Conservation (phyloP, 2,797 vertebrate species). For the Peromyscus attwateri region DNA sequence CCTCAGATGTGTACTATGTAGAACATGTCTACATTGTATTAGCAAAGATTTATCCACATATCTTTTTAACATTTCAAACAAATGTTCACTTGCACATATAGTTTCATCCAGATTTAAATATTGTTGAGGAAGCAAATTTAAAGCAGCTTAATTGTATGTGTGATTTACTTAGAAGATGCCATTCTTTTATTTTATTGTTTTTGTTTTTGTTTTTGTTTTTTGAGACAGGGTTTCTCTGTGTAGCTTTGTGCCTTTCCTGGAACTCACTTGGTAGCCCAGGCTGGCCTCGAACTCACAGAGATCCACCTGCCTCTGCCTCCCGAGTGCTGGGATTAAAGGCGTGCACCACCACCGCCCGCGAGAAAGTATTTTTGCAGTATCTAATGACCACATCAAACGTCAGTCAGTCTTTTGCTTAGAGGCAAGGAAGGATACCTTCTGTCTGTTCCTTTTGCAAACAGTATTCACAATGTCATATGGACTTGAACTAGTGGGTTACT, state of each 20-base stretch:
- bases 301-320: too few relatives aligned
- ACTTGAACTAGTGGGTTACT: slow-evolving; percentile 66
- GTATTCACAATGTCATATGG: slow-evolving; percentile 73
- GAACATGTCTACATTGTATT: not conserved
- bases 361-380: not conserved
- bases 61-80: not conserved
- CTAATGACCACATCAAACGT: not conserved
- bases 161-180: slow-evolving; percentile 15
- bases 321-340: too few relatives aligned
- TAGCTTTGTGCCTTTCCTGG: too few relatives aligned
- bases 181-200: too few relatives aligned
- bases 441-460: slow-evolving; percentile 35
- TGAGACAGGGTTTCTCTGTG: too few relatives aligned
- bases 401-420: not conserved
- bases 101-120: slow-evolving; percentile 43
- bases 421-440: not conserved
- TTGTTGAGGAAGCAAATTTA: slow-evolving; percentile 41
- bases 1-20: not conserved
- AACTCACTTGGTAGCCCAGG: too few relatives aligned
- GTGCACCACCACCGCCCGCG: too few relatives aligned
- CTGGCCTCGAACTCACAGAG: too few relatives aligned
- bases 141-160: slow-evolving; percentile 2
- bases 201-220: too few relatives aligned
- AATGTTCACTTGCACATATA: not conserved
- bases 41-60: not conserved